Percentiles rank a stretch among this genome's conserved stretches.
phyloP scores from a whole-genome alignment of 2,888 invertebrate species.

The Drosophila emarginata region DNA sequence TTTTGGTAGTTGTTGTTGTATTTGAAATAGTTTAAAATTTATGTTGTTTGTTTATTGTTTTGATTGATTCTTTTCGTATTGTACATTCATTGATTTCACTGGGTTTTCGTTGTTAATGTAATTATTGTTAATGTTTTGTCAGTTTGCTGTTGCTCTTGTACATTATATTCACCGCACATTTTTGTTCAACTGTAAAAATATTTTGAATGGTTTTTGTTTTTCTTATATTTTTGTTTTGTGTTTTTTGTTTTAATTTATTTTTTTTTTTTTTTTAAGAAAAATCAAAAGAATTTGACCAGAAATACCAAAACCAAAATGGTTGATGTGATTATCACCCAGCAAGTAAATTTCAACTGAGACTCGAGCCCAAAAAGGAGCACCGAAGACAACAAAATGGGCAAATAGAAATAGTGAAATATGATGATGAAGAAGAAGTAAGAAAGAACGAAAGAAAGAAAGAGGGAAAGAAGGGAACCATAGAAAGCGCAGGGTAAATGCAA shows the following conservation, averaged over 20 bases:
- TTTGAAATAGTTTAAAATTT: constrained; percentile 20
- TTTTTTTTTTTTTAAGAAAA: neutral
- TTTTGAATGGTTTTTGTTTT: constrained; percentile 36
- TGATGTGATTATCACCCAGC: constrained; percentile 9
- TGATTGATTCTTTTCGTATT: constrained; percentile 18
- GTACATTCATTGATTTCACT: constrained; percentile 10
- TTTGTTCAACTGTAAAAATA: constrained; percentile 48
- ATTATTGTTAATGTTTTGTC: constrained; percentile 18
- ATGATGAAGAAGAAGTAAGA: neutral
- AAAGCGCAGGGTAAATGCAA: neutral
- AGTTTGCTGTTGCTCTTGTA: constrained; percentile 37
- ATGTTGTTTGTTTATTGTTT: constrained; percentile 9
- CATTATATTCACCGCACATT: constrained; percentile 31
- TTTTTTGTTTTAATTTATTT: neutral
- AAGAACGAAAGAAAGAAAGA: neutral
- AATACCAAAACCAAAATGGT: neutral
- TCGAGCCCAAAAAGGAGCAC: neutral
- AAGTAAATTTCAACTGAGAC: constrained; percentile 5
- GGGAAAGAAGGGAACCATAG: neutral
- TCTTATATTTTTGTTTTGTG: constrained; percentile 19
- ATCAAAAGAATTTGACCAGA: neutral
- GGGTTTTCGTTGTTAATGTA: constrained; percentile 12
- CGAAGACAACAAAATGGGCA: neutral
- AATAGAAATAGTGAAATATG: neutral
- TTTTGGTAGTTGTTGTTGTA: constrained; percentile 16